Evolutionary conservation across 2,888 invertebrate species (phyloP), one percentile per base, ranked within the genome.

Genomic region (Coronaproctus castanopsis): DNA sequence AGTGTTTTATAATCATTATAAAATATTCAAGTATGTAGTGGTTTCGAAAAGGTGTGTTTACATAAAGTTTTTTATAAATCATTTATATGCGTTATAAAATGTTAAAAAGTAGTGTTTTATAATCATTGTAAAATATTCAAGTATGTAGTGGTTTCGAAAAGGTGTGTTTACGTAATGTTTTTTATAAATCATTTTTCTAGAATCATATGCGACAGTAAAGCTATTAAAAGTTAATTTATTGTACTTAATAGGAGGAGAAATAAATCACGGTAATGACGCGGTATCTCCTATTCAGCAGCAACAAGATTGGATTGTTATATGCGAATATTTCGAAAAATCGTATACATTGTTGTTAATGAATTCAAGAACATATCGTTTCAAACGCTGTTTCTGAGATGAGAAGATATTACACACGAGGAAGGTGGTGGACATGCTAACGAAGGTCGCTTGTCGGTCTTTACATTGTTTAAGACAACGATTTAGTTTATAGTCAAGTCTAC

Each of bases 381-480:
- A 89, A 90, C 67, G 90, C 92, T 0, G 87, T 90, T 1, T 82
- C 80, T 20, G 93, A 95, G 72, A 87, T 95, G 82, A 77, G 92
- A 24, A 78, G 86, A 24, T 89, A 88, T 71, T 95, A 93, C 72
- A n/a, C n/a, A 92, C 89, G 67, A 79, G 90, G 63, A 89, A 92
- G 72, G 85, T 93, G 21, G 80, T 92, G 54, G 93, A 95, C 68
- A 90, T 92, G 2, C 76, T 95, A 3, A 85, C 90, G 64, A 85
- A 81, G 71, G 85, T 91, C 0, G 90, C 90, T 0, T 77, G 87
- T 62, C 79, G 83, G 56, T 85, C 89, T 0, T 74, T 93, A 61
- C 92, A 93, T 69, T 77, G 81, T 1, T 78, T 93, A 63, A 78
- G 88, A 65, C 83, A 83, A 67, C 74, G 83, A 67, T 82, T 83